Evolutionary conservation across 2,888 invertebrate species (phyloP).

Genomic region (Diarsia brunnea): DNA sequence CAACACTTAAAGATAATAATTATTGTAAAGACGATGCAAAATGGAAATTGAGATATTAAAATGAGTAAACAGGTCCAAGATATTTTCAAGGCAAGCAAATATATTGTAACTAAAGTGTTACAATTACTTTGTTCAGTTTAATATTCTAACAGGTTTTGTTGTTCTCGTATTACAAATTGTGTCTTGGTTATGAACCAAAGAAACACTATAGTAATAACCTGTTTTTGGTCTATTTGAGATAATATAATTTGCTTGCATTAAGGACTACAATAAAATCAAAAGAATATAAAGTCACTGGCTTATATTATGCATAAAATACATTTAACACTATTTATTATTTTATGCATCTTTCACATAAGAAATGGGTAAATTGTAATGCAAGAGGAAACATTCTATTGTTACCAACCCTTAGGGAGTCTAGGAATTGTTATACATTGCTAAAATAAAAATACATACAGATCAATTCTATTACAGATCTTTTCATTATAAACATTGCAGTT

Average conservation of each 20-base stretch:
- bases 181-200: not conserved
- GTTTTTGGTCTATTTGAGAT: slow-evolving; percentile 13
- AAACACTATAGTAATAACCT: not conserved
- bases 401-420: not conserved
- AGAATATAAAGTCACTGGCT: slow-evolving; percentile 5
- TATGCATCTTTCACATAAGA: not conserved
- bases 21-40: slow-evolving; percentile 48
- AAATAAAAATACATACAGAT: slow-evolving; percentile 29
- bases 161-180: slow-evolving; percentile 14
- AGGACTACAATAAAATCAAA: not conserved
- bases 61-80: slow-evolving; percentile 20
- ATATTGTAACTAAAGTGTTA: slow-evolving; percentile 41
- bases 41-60: slow-evolving; percentile 49
- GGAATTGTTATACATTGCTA: slow-evolving; percentile 7
- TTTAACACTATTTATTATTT: not conserved
- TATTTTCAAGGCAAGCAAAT: slow-evolving; percentile 48
- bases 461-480: slow-evolving; percentile 13
- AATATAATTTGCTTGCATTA: not conserved
- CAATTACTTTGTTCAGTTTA: slow-evolving; percentile 12
- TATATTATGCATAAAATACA: not conserved
- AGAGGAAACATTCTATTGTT: not conserved
- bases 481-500: not conserved
- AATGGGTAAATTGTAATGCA: not conserved
- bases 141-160: slow-evolving; percentile 6
- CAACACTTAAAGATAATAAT: slow-evolving; percentile 55